These are phyloP conservation scores for Notolabrus celidotus DNA, from an alignment of 2,797 vertebrate genomes.

Conservation along the genomic window DNA sequence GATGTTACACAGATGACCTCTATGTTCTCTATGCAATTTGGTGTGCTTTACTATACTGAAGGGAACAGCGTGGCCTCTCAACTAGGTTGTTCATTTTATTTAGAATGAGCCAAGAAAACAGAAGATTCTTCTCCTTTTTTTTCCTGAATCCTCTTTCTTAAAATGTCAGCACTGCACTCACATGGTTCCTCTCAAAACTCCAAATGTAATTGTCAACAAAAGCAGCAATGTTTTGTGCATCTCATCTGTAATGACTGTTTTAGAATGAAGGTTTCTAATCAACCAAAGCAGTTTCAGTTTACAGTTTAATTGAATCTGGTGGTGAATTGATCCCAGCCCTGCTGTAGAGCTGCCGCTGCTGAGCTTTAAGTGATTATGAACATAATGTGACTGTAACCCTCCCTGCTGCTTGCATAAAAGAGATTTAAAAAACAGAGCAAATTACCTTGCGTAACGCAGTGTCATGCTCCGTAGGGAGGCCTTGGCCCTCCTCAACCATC, in stretches of 20 bases:
- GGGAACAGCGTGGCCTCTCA: no score
- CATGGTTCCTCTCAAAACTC: no score
- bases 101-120: no score
- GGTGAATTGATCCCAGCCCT: slow-evolving; percentile 26
- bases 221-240: not conserved
- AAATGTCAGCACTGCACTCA: no score
- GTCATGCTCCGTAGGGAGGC: slow-evolving; percentile 24
- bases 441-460: slow-evolving; percentile 49
- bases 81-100: no score
- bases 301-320: slow-evolving; percentile 52
- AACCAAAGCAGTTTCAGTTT: slow-evolving; percentile 42
- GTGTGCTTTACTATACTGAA: no score
- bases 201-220: no score
- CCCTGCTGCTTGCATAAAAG: slow-evolving; percentile 34
- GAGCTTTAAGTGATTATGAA: slow-evolving; percentile 37
- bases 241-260: not conserved
- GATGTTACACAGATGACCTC: no score
- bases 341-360: slow-evolving; percentile 25
- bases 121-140: no score
- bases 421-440: slow-evolving; percentile 24
- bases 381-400: slow-evolving; percentile 46
- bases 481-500: slow-evolving; percentile 30
- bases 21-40: no score
- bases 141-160: no score
- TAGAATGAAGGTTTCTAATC: slow-evolving; percentile 20